A percentile compares a stretch with the other conserved stretches of the same genome.
phyloP scores from a whole-genome alignment of 2,797 vertebrate genomes.

The Euthynnus affinis region DNA sequence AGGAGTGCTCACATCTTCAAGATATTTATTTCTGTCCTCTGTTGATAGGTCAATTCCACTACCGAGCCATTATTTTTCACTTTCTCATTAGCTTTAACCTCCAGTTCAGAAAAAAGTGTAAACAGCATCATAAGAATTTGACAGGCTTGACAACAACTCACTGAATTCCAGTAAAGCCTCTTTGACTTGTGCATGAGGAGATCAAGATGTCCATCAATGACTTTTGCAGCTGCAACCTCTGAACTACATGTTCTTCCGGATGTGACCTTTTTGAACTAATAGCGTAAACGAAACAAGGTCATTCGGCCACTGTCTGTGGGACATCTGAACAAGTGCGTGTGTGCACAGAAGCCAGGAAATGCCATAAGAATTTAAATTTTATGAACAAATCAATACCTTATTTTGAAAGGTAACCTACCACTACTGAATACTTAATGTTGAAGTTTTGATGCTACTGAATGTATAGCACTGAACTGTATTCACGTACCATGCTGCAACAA shows the following conservation, averaged over 20 bases:
- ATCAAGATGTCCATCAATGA: not conserved
- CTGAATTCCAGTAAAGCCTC: not conserved
- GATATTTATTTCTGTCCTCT: constrained; percentile 46
- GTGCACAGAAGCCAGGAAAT: not conserved
- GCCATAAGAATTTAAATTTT: not conserved
- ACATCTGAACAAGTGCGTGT: constrained; percentile 17
- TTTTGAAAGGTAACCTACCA: not conserved
- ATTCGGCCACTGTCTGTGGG: not conserved
- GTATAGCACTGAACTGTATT: not conserved
- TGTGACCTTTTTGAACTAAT: constrained; percentile 28
- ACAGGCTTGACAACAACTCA: not conserved
- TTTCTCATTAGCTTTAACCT: constrained; percentile 51
- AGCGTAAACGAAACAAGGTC: constrained; percentile 9
- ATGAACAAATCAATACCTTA: not conserved
- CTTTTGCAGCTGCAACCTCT: constrained; percentile 42
- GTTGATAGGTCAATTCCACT: constrained; percentile 45
- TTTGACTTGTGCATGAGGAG: not conserved
- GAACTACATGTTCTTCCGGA: constrained; percentile 24
- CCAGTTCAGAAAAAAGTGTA: not conserved
- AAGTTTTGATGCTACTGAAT: not conserved
- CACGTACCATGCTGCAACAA: not conserved
- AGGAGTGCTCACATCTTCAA: constrained; percentile 29
- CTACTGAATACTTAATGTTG: no score
- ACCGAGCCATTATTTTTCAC: constrained; percentile 35
- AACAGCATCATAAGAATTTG: not conserved